Conservation (phyloP, 1,140 invertebrate species). For the Trialeurodes vaporariorum region DNA sequence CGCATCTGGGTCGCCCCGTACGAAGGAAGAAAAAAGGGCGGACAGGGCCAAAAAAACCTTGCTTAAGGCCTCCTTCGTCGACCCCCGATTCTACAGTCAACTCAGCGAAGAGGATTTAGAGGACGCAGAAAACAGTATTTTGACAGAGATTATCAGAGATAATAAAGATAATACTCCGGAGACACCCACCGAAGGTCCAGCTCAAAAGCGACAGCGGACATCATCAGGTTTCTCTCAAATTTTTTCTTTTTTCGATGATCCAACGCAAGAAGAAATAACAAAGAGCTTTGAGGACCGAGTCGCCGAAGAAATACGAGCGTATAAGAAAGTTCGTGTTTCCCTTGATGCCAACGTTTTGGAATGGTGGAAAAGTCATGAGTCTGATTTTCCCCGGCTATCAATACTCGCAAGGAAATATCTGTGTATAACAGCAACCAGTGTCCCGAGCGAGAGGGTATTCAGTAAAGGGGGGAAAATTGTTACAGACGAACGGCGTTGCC, state of each 20-base stretch:
- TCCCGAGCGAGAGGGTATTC: conserved; percentile 7
- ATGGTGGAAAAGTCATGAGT: conserved; percentile 6
- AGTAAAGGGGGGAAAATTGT: conserved; percentile 5
- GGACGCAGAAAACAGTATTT: not conserved
- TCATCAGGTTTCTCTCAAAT: not conserved
- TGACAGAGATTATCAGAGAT: not conserved
- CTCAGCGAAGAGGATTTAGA: not conserved
- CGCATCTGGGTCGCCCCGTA: not conserved
- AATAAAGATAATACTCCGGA: not conserved
- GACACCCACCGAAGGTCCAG: too few relatives aligned
- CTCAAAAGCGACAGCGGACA: not conserved
- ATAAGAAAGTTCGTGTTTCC: not conserved
- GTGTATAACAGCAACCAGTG: conserved; percentile 4
- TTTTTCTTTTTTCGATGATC: not conserved
- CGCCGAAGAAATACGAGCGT: not conserved
- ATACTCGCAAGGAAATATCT: conserved; percentile 7
- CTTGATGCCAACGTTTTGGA: not conserved
- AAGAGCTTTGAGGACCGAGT: not conserved
- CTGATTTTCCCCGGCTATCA: conserved; percentile 2
- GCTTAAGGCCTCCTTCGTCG: not conserved
- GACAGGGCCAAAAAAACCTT: not conserved
- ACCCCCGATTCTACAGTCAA: not conserved
- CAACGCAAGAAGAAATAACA: too few relatives aligned
- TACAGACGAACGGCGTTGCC: too few relatives aligned
- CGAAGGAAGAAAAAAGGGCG: not conserved